phyloP scores from a whole-genome alignment of 1,140 invertebrate species.

The Berghia stephanieae region DNA sequence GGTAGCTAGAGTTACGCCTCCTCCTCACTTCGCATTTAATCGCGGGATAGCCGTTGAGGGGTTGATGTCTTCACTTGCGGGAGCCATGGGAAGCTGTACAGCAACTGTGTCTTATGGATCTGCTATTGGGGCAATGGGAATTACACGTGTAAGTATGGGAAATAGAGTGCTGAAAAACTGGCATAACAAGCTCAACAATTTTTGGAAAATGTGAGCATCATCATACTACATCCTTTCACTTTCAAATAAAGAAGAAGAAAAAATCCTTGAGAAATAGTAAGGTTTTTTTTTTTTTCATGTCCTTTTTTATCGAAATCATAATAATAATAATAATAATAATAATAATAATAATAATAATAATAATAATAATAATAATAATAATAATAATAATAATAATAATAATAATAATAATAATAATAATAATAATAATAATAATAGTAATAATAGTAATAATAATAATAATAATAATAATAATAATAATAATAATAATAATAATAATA shows the following conservation, averaged over 20 bases:
- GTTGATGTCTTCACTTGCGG: slow-evolving; percentile 81
- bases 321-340: too few species aligned
- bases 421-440: too few species aligned
- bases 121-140: slow-evolving; percentile 47
- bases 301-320: too few species aligned
- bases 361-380: not conserved
- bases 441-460: too few species aligned
- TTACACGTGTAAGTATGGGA: slow-evolving; percentile 45
- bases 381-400: not conserved
- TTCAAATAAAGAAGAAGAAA: too few species aligned
- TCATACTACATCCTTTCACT: not conserved
- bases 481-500: too few species aligned
- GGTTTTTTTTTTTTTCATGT: not conserved
- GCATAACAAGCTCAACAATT: not conserved
- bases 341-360: not conserved
- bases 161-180: not conserved
- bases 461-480: too few species aligned
- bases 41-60: slow-evolving; percentile 86
- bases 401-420: too few species aligned
- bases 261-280: too few species aligned
- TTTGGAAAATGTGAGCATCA: too few species aligned
- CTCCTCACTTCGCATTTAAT: slow-evolving; percentile 66
- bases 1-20: slow-evolving; percentile 54
- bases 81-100: slow-evolving; percentile 81
- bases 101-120: slow-evolving; percentile 82